Evolutionary conservation across 2,888 invertebrate genomes (phyloP).

Genomic region (Ceraclea dissimilis): DNA sequence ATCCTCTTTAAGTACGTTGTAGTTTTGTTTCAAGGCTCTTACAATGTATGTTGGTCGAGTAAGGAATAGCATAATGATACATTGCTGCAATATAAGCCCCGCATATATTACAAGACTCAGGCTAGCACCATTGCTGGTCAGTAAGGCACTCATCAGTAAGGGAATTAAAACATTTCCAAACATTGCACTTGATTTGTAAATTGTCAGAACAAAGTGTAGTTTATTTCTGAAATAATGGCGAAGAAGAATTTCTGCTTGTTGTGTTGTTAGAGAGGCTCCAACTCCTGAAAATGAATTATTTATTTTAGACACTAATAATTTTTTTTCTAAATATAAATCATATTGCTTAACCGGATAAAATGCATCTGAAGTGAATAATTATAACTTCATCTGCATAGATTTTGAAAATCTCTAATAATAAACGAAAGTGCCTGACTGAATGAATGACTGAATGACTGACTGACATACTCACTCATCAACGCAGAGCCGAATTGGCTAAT

Average conservation of each 20-base stretch:
- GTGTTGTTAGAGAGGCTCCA: conserved; percentile 49
- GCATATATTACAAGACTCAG: conserved; percentile 49
- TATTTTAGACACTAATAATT: not conserved
- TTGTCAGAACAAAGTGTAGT: conserved; percentile 43
- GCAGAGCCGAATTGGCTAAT: too few relatives aligned
- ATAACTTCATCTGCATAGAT: too few relatives aligned
- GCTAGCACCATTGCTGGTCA: conserved; percentile 36
- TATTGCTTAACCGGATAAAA: too few relatives aligned
- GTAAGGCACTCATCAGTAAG: conserved; percentile 44
- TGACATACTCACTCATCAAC: too few relatives aligned
- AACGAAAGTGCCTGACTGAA: too few relatives aligned
- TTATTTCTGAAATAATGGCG: conserved; percentile 53
- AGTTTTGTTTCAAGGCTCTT: conserved; percentile 40
- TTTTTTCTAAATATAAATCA: not conserved
- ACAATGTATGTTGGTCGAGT: conserved; percentile 49
- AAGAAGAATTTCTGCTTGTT: conserved; percentile 51
- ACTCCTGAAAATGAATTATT: conserved; percentile 46
- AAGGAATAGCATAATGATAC: conserved; percentile 46
- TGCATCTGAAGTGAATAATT: too few relatives aligned
- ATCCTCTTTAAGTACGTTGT: conserved; percentile 42
- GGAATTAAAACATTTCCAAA: conserved; percentile 49
- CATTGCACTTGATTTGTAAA: conserved; percentile 46
- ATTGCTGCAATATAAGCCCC: conserved; percentile 51
- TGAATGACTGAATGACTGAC: too few relatives aligned
- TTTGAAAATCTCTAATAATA: too few relatives aligned